phyloP scores from a whole-genome alignment of 2,888 invertebrate genomes.

The Nephrotoma appendiculata region DNA sequence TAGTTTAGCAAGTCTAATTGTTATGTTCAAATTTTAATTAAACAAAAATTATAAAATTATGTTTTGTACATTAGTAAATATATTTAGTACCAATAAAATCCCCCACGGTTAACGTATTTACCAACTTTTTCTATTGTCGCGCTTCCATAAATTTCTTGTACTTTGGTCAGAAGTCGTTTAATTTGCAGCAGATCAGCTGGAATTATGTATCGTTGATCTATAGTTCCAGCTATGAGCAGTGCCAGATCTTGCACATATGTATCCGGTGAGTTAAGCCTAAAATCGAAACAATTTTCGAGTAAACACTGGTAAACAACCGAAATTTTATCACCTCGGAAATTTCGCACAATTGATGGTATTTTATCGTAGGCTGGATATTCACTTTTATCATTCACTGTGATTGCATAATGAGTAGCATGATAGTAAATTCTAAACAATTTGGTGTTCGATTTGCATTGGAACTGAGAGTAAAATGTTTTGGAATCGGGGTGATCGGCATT shows the following conservation, averaged over 20 bases:
- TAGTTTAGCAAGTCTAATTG: no score
- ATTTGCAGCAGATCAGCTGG: background rate
- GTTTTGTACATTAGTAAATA: no score
- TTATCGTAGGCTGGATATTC: background rate
- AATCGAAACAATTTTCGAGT: background rate
- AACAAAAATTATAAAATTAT: no score
- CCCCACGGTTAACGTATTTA: background rate
- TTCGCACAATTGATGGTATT: background rate
- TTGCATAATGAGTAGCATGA: no score
- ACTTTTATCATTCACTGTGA: background rate
- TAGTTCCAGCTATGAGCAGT: background rate
- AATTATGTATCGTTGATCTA: background rate
- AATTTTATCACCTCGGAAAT: background rate
- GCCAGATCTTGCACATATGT: background rate
- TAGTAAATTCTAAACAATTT: no score
- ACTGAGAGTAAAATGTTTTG: no score
- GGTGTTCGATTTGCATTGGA: no score
- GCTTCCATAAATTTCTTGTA: background rate
- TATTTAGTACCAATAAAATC: no score
- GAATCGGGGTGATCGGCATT: no score
- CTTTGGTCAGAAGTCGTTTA: background rate
- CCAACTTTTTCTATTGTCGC: background rate
- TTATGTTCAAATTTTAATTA: no score
- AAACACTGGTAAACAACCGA: background rate
- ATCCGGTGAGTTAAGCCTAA: background rate